These are phyloP conservation scores for Solea senegalensis DNA, from an alignment of 2,113 vertebrate genomes.

Conservation along the genomic window DNA sequence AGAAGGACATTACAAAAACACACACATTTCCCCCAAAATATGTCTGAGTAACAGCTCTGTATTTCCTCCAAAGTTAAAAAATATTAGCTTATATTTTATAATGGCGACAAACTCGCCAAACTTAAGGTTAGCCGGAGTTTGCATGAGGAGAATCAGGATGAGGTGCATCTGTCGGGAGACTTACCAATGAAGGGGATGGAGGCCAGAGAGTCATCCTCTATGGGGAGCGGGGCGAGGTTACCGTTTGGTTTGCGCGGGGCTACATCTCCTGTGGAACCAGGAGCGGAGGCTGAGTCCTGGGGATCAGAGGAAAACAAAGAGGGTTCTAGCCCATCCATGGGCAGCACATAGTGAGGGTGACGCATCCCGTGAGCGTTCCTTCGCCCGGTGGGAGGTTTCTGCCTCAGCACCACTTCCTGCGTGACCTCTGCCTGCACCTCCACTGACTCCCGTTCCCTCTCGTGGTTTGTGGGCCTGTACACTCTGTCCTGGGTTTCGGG, in stretches of 20 bases:
- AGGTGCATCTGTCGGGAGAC: constrained; percentile 38
- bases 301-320: constrained; percentile 74
- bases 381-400: constrained; percentile 92
- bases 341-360: constrained; percentile 87
- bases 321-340: constrained; percentile 83
- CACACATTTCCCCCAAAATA: constrained; percentile 30
- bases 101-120: not conserved
- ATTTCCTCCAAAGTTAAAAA: constrained; percentile 19
- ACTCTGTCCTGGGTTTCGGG: constrained; percentile 70
- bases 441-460: constrained; percentile 69
- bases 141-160: not conserved
- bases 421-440: constrained; percentile 76
- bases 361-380: constrained; percentile 81
- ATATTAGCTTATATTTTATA: not conserved
- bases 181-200: constrained; percentile 98
- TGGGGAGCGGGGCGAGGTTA: constrained; percentile 82
- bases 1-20: constrained; percentile 56
- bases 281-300: constrained; percentile 55
- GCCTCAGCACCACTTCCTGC: constrained; percentile 90
- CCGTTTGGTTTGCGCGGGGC: constrained; percentile 69
- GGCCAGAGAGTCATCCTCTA: constrained; percentile 92
- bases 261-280: constrained; percentile 54
- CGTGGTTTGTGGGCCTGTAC: constrained; percentile 79
- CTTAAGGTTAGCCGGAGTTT: constrained; percentile 24
- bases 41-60: constrained; percentile 35